A percentile compares a stretch with the other conserved stretches of the same genome.
Conservation (phyloP, 1,140 invertebrate genomes). For the Tetraneura akinire region DNA sequence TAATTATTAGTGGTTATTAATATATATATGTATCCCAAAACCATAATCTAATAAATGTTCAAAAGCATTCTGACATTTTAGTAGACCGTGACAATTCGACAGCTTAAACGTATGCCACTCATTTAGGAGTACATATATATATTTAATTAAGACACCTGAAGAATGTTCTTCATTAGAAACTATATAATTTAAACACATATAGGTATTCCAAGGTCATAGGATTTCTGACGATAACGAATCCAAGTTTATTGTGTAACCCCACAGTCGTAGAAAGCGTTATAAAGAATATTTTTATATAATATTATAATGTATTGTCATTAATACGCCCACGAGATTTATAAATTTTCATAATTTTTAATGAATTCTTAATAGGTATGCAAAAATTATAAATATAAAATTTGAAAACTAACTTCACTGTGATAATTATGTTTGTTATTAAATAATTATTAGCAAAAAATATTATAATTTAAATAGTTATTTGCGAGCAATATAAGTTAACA, state of each 20-base stretch:
- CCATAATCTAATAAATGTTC: too few relatives aligned
- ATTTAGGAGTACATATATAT: background rate
- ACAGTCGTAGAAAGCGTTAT: background rate
- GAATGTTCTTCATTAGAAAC: conserved; percentile 25
- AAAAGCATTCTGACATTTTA: background rate
- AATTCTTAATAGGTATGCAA: too few relatives aligned
- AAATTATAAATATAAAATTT: too few relatives aligned
- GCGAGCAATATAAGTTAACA: too few relatives aligned
- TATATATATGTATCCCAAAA: too few relatives aligned
- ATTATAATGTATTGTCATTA: background rate
- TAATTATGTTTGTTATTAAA: too few relatives aligned
- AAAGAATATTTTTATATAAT: background rate
- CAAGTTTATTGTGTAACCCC: background rate
- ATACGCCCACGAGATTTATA: background rate
- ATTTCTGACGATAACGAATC: background rate
- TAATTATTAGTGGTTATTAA: too few relatives aligned
- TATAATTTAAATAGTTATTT: too few relatives aligned
- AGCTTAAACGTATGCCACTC: background rate
- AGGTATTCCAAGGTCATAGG: background rate
- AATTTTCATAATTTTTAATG: background rate
- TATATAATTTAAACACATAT: conserved; percentile 14
- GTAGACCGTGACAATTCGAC: background rate
- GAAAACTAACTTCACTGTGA: too few relatives aligned
- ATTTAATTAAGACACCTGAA: conserved; percentile 10
- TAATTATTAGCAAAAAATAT: too few relatives aligned